Base-by-base conservation (phyloP, 2,797 vertebrate genomes). In the Megaceryle alcyon region DNA sequence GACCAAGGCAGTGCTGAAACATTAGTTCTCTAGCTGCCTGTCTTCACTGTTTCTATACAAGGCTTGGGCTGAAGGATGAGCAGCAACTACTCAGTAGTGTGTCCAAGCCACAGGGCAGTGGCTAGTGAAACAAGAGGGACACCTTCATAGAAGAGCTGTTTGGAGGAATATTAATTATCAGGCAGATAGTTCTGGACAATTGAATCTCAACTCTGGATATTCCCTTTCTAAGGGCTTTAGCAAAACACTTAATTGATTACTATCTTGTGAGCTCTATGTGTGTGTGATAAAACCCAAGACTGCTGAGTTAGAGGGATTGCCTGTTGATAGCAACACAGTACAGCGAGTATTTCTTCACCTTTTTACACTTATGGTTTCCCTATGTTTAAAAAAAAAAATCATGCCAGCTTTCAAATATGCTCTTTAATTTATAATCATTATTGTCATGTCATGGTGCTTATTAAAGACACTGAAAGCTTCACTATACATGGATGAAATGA, bases 141-240 rank as follows among this genome's bases (percentile, higher is more conserved):
- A 97, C 96, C 94, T 97, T 97, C 83, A 82, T 49, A 86, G 82
- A 88, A 85, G 8, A 83, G 63, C 83, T 60, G 64, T 96, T 92
- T 97, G 95, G 94, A 93, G 81, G 88, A 97, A 96, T 98, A 97
- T 96, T 97, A 97, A 98, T 97, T 97, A 97, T 72, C 95, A 93
- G 82, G 86, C 88, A 93, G 88, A 95, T 93, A 96, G 97, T 98
- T 98, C 97, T 97, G 94, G 96, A 94, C 96, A 97, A 98, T 97
- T 98, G 97, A 98, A 96, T 97, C 90, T 84, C 48, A 90, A 54
- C 78, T 97, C 97, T 97, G 98, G 98, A 98, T 97, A 97, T 96
- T 97, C 88, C 65, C 86, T 86, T 97, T 97, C 86, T 96, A 97
- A 97, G 81, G 84, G 92, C 89, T 94, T 71, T 75, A 91, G 88